Base-by-base conservation (phyloP, 2,888 invertebrate species). In the Cetonia aurata region DNA sequence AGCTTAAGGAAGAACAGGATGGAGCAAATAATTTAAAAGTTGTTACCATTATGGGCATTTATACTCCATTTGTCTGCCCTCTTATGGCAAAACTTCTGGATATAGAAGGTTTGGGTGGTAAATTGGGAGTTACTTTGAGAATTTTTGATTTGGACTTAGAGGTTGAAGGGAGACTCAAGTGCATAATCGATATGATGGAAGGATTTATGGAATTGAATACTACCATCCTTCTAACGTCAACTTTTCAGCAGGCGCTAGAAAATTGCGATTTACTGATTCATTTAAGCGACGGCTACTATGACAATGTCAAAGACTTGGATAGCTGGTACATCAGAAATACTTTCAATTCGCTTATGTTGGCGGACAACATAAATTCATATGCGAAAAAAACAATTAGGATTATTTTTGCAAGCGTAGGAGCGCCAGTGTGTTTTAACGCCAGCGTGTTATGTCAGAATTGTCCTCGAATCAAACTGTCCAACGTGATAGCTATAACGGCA, bases 401-500 rank as follows among this genome's bases (percentile, higher is more conserved):
- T n/a, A 76, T 90, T 41, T 82, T 89, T 55, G 87, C 88, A 1
- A 87, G 88, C 73, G 76, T 85, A 41, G 89, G 89, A 1, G 17
- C 50, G 6, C 87, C 89, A 25, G 84, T 86, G 50, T 90, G 90
- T 79, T 89, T 87, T 74, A 87, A 87, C 79, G 90, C 89, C 1
- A 87, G 87, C 19, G 77, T 87, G 53, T 76, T 90, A 31, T 81
- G 84, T 48, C 81, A 85, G 59, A 75, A 77, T 33, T 79, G 85
- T 53, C 83, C 84, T 12, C 83, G 83, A 69, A 79, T 88, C 17
- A 79, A 83, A 66, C 83, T 82, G 73, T 81, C 80, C 46, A 88
- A 89, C 75, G 86, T 90, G 66, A 86, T 88, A 1, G 89, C 87
- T 4, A 85, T 88, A 8, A 88, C 89, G 52, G 86, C 89, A 1